Evolutionary conservation across 2,888 invertebrate genomes (phyloP), one percentile per base, ranked within the genome.

Genomic region (Heterodera filipjevi): DNA sequence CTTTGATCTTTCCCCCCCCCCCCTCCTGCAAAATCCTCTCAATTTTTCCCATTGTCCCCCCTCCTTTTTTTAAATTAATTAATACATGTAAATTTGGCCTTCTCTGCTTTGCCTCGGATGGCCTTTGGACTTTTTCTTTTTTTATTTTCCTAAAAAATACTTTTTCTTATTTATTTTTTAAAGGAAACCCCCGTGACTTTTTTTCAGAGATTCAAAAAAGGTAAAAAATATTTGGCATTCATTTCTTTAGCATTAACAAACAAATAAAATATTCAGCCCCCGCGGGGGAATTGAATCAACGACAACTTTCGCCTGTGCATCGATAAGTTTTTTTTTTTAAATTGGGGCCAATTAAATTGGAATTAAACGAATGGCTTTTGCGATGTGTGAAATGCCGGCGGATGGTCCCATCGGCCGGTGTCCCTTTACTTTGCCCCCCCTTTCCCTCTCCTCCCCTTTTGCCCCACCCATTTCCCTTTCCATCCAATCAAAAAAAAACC

Each of bases 71-170:
- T 39, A 39, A 39, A 39, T 39, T 39, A 70, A n/a, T n/a, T 19
- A n/a, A 53, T 10, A 5, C 46, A 46, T 22, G 70, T 39, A 70
- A 70, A 39, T 70, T 6, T 39, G 35, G 27, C 39, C 39, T 6
- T 70, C 8, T 70, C 44, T 70, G 39, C 35, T 66, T 8, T n/a
- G 27, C 39, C 8, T 27, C n/a, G n/a, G 22, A 27, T 70, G 39
- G 44, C 44, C 44, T 70, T 39, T 70, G 39, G 44, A n/a, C 44
- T 70, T 70, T n/a, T 70, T 27, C 44, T 27, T 22, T 70, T 27
- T 70, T 27, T 10, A 6, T 70, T 70, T n/a, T 70, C 27, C n/a
- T 70, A 46, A 71, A 71, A 71, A 71, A 44, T 70, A 39, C 3
- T 39, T 39, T 39, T 39, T 10, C 39, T 39, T 39, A 39, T 39